Evolutionary conservation across 2,113 vertebrate genomes (phyloP).

Genomic region (Pycnonotus jocosus): DNA sequence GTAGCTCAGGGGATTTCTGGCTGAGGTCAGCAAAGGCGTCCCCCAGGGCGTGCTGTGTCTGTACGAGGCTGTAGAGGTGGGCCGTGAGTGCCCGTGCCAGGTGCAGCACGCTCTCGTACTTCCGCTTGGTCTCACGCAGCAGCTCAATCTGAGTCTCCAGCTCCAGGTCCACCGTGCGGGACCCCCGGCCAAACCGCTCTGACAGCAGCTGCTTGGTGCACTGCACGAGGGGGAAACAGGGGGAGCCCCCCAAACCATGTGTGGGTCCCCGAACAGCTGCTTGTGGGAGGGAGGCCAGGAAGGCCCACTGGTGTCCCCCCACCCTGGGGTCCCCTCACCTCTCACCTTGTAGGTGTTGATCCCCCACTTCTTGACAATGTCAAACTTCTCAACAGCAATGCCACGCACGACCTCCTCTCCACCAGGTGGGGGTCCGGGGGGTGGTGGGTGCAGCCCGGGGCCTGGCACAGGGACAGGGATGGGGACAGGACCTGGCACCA

Average conservation of each 20-base stretch:
- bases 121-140: conserved; percentile 92
- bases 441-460: conserved; percentile 81
- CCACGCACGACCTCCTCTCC: conserved; percentile 84
- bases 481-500: background rate
- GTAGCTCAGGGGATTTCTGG: conserved; percentile 96
- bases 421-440: conserved; percentile 60
- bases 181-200: conserved; percentile 91
- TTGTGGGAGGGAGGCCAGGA: background rate
- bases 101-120: conserved; percentile 89
- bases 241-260: conserved; percentile 63
- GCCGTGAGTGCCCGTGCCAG: conserved; percentile 86
- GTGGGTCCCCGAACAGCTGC: conserved; percentile 79
- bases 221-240: conserved; percentile 16
- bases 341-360: conserved; percentile 96
- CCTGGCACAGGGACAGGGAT: conserved; percentile 67
- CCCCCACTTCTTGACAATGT: conserved; percentile 93
- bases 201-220: conserved; percentile 96
- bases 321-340: background rate
- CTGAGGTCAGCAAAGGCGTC: conserved; percentile 97
- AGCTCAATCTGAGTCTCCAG: conserved; percentile 96
- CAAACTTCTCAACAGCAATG: conserved; percentile 92
- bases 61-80: conserved; percentile 96
- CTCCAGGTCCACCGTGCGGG: conserved; percentile 92
- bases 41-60: conserved; percentile 93
- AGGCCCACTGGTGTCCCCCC: fast-evolving